Conservation (phyloP, 2,797 vertebrate genomes). For the Cossypha polioptera region DNA sequence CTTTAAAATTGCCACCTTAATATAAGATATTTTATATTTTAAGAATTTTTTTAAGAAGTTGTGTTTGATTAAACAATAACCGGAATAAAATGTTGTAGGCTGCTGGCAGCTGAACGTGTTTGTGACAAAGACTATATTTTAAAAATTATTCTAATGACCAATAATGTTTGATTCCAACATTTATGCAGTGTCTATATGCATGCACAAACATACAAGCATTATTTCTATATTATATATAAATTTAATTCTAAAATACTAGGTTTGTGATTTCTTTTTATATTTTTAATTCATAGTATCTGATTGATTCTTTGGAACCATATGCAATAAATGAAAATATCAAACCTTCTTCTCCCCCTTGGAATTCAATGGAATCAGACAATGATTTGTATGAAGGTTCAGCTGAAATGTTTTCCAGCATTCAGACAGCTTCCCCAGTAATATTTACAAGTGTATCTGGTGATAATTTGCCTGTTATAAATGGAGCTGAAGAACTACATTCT, state of each 20-base stretch:
- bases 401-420: constrained; percentile 76
- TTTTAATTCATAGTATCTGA: constrained; percentile 75
- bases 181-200: neutral
- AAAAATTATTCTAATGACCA: neutral
- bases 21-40: neutral
- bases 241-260: neutral
- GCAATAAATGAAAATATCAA: constrained; percentile 38
- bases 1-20: neutral
- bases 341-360: constrained; percentile 18
- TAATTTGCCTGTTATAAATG: constrained; percentile 37
- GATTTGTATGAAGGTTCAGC: constrained; percentile 81
- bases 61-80: neutral
- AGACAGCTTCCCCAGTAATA: constrained; percentile 75
- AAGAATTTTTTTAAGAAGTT: neutral
- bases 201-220: neutral
- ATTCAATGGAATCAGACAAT: constrained; percentile 54
- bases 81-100: neutral
- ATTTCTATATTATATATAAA: neutral
- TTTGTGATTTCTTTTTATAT: neutral
- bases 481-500: constrained; percentile 38
- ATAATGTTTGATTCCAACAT: neutral
- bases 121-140: neutral
- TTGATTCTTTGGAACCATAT: constrained; percentile 65
- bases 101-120: neutral
- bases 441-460: constrained; percentile 64